A percentile compares a stretch with the other conserved stretches of the same genome.
phyloP scores from a whole-genome alignment of 2,888 invertebrate genomes.

The Slavum lentiscoides region DNA sequence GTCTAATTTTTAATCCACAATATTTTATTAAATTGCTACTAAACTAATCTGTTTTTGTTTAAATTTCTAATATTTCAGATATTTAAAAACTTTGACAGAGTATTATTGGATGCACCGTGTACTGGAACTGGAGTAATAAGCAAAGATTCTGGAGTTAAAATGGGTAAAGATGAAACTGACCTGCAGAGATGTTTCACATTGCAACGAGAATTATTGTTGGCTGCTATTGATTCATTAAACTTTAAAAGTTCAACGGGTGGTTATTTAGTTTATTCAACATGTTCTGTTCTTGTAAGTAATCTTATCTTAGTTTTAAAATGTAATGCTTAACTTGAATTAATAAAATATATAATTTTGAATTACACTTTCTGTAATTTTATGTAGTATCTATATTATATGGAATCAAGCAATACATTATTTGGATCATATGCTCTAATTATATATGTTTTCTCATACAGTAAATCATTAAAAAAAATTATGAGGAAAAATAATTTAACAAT shows the following conservation, averaged over 20 bases:
- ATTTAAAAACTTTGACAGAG: slow-evolving; percentile 91
- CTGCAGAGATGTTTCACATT: slow-evolving; percentile 88
- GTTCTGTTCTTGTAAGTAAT: slow-evolving; percentile 79
- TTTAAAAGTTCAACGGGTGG: slow-evolving; percentile 91
- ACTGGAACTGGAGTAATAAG: slow-evolving; percentile 97
- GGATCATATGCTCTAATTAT: too few species aligned
- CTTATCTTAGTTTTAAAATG: neutral
- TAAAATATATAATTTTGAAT: neutral
- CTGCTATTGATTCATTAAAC: slow-evolving; percentile 96
- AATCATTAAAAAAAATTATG: too few species aligned
- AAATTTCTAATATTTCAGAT: slow-evolving; percentile 62
- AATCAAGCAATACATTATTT: too few species aligned
- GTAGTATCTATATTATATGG: too few species aligned
- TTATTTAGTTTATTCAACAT: slow-evolving; percentile 96
- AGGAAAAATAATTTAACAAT: too few species aligned
- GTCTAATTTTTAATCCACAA: too few species aligned
- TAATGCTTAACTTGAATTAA: neutral
- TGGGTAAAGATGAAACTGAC: slow-evolving; percentile 84
- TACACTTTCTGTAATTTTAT: neutral
- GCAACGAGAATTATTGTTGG: slow-evolving; percentile 87
- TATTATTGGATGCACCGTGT: slow-evolving; percentile 96
- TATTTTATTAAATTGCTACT: too few species aligned
- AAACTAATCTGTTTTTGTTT: neutral
- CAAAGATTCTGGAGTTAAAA: slow-evolving; percentile 96
- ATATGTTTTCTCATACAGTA: too few species aligned